Base-by-base conservation (phyloP, 2,797 vertebrate species). In the Tauraco hartlaubi region DNA sequence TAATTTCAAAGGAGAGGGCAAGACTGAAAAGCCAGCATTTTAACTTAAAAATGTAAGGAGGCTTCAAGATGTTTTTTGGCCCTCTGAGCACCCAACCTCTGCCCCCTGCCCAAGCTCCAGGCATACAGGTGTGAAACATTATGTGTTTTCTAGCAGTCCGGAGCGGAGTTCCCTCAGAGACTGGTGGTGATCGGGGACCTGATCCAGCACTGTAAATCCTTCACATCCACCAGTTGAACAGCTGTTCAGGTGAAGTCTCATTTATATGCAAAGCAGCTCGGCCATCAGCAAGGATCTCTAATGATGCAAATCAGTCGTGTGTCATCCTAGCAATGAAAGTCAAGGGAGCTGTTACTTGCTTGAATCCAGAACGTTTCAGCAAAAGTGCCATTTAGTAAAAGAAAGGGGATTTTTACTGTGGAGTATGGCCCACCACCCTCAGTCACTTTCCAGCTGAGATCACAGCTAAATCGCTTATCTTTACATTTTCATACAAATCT, bases 401-500 rank as follows among this genome's bases (percentile, higher is more conserved):
- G 69, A 76, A 92, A 88, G 41, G 37, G 35, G 46, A 49, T 88
- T 94, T 91, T 90, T 90, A 78, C 71, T 55, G 41, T 56, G 71
- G 80, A 79, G 39, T 56, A 49, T 66, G 35, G 63, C 67, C 74
- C 74, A 79, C 80, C 19, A 73, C 39, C 67, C 77, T 76, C 92
- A 92, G 90, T 43, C 83, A 94, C 91, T 94, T 91, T 94, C 71
- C 75, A 93, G 69, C 73, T 87, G 85, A 94, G 90, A 95, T 85
- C 94, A 96, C 81, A 89, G 92, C 76, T 91, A 95, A 96, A 95
- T 96, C 29, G 16, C 89, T 94, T 92, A 79, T 92, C 94, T 92
- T 82, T 85, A 94, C 85, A 86, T 94, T 96, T 96, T 93, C 95
- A 94, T 96, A 96, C 89, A 90, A 83, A 92, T 91, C 93, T 95